phyloP scores from a whole-genome alignment of 2,113 vertebrate genomes.

The Nerophis ophidion region DNA sequence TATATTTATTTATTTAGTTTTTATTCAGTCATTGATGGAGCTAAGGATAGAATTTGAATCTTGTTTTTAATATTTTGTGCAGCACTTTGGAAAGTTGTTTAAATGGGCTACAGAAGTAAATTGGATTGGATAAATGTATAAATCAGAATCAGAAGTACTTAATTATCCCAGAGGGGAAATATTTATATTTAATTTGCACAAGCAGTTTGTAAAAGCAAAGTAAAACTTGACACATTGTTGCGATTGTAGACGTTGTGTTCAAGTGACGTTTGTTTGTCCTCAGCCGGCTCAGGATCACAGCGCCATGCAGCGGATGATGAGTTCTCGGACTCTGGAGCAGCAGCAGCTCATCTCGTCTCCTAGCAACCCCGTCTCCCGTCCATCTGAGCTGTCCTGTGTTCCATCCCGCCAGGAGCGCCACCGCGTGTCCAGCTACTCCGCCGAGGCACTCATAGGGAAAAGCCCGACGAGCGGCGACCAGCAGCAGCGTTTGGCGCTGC shows the following conservation, averaged over 20 bases:
- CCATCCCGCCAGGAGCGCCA: slow-evolving; percentile 92
- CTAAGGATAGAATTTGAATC: too few relatives aligned
- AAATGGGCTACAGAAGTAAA: too few relatives aligned
- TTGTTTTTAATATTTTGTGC: too few relatives aligned
- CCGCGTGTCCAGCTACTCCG: slow-evolving; percentile 93
- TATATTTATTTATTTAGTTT: too few relatives aligned
- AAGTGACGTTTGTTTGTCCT: slow-evolving; percentile 1
- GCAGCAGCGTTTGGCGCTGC: slow-evolving; percentile 81
- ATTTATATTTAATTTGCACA: too few relatives aligned
- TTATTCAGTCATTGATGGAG: too few relatives aligned
- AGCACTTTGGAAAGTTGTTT: too few relatives aligned
- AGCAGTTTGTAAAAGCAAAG: too few relatives aligned
- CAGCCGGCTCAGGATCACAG: slow-evolving; percentile 73
- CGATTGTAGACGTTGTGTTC: not conserved
- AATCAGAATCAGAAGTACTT: too few relatives aligned
- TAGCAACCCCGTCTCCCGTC: slow-evolving; percentile 78
- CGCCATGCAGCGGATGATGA: slow-evolving; percentile 91
- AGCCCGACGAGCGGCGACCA: slow-evolving; percentile 79
- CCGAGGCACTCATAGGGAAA: slow-evolving; percentile 94
- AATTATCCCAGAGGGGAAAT: too few relatives aligned
- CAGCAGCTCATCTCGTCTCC: slow-evolving; percentile 90
- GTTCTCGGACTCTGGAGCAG: slow-evolving; percentile 84
- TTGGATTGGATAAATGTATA: too few relatives aligned
- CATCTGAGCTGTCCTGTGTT: slow-evolving; percentile 84
- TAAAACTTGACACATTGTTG: too few relatives aligned